These are phyloP conservation scores for Rhinopomastus cyanomelas DNA, from an alignment of 2,113 vertebrate genomes.

Conservation along the genomic window DNA sequence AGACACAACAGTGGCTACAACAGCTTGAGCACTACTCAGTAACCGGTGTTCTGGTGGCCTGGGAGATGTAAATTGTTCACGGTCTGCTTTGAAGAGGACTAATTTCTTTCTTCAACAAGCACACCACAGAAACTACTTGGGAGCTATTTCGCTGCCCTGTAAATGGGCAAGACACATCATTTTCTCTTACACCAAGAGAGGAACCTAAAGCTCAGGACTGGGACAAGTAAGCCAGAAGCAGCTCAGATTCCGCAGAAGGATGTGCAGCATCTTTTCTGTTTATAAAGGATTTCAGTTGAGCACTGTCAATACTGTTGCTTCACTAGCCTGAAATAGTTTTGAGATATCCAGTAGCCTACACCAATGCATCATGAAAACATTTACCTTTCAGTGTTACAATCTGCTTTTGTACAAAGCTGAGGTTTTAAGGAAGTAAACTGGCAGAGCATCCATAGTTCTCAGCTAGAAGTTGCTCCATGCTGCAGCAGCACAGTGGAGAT, in stretches of 20 bases:
- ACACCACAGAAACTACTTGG: background rate
- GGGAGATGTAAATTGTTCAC: background rate
- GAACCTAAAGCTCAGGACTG: background rate
- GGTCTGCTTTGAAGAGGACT: background rate
- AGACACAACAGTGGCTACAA: background rate
- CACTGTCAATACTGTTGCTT: background rate
- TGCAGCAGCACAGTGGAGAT: background rate
- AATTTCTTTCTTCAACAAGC: background rate
- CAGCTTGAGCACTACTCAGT: background rate
- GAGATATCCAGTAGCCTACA: background rate
- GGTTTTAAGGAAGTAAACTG: background rate
- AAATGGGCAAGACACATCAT: background rate
- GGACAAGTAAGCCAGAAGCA: background rate
- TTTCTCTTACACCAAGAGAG: background rate
- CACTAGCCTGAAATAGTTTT: background rate
- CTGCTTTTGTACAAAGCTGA: background rate
- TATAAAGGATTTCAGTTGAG: background rate
- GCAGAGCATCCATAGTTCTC: background rate
- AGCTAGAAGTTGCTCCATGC: background rate
- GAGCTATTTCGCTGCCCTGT: background rate
- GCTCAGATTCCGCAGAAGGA: background rate
- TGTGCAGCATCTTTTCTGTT: background rate
- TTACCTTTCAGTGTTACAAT: rapidly evolving
- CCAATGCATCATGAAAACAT: rapidly evolving
- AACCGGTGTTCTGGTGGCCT: background rate